Percentiles rank a stretch among this genome's conserved stretches.
Conservation (phyloP, 2,888 invertebrate species). For the Muschampia plurimacula region DNA sequence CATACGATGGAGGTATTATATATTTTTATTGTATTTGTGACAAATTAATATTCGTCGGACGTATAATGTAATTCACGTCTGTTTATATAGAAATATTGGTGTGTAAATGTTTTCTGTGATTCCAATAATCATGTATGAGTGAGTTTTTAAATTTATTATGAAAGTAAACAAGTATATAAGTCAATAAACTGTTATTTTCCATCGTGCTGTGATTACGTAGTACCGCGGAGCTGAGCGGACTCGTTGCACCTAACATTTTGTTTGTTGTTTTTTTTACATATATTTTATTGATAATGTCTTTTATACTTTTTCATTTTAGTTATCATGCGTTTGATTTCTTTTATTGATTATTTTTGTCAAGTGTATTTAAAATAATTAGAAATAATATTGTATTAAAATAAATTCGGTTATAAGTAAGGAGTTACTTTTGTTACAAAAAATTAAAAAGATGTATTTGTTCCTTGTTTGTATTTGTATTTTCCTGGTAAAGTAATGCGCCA, state of each 20-base stretch:
- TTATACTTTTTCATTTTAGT: slow-evolving; percentile 21
- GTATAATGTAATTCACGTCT: neutral
- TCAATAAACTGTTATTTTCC: slow-evolving; percentile 16
- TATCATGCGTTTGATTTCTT: neutral
- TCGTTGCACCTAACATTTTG: slow-evolving; percentile 14
- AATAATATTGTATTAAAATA: slow-evolving; percentile 9
- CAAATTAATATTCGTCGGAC: slow-evolving; percentile 10
- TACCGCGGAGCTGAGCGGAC: neutral
- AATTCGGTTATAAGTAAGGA: neutral
- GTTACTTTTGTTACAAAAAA: slow-evolving; percentile 16
- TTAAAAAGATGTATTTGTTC: slow-evolving; percentile 8
- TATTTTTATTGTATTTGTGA: neutral
- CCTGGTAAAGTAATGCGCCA: neutral
- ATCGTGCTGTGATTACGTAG: neutral
- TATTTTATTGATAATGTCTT: slow-evolving; percentile 20
- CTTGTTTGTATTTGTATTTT: slow-evolving; percentile 13
- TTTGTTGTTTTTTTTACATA: slow-evolving; percentile 37
- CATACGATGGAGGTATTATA: neutral
- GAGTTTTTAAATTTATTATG: slow-evolving; percentile 15
- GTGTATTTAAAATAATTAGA: slow-evolving; percentile 1
- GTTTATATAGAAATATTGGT: neutral
- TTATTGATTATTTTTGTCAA: neutral
- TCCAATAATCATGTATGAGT: slow-evolving; percentile 16
- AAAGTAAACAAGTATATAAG: neutral
- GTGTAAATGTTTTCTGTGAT: slow-evolving; percentile 18